Evolutionary conservation across 2,888 invertebrate genomes (phyloP).

Genomic region (Euzophera pinguis): DNA sequence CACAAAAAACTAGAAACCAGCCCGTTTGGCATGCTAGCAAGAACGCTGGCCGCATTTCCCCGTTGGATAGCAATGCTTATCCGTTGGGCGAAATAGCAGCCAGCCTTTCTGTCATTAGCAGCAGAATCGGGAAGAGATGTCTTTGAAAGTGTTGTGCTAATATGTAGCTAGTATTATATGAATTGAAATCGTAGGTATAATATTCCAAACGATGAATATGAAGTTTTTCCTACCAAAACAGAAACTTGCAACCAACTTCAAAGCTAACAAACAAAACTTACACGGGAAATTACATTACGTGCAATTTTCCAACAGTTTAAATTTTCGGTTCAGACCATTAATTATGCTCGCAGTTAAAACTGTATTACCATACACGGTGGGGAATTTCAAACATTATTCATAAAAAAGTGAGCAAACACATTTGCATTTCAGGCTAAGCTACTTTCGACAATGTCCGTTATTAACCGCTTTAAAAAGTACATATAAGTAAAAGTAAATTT

Average conservation of each 20-base stretch:
- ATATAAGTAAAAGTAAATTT: too few relatives aligned
- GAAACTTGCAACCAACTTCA: neutral
- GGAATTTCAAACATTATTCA: constrained; percentile 6
- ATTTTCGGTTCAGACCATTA: constrained; percentile 1
- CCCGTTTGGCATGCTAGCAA: too few relatives aligned
- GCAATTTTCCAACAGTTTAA: constrained; percentile 5
- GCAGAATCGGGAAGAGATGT: too few relatives aligned
- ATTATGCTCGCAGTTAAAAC: constrained; percentile 8
- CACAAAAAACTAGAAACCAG: too few relatives aligned
- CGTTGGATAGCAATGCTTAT: too few relatives aligned
- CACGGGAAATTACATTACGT: neutral
- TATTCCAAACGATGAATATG: neutral
- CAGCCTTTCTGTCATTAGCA: too few relatives aligned
- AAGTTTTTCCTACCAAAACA: neutral
- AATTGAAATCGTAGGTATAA: too few relatives aligned
- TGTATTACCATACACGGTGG: constrained; percentile 10
- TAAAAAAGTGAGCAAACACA: constrained; percentile 6
- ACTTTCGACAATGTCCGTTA: neutral
- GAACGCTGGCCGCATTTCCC: too few relatives aligned
- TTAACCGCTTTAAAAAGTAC: neutral
- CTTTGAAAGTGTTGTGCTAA: too few relatives aligned
- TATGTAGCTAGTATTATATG: too few relatives aligned
- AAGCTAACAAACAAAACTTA: neutral
- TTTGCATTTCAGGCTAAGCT: constrained; percentile 3
- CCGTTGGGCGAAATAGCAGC: too few relatives aligned